These are phyloP conservation scores for Apolygus lucorum DNA, from an alignment of 1,140 invertebrate genomes.

Conservation along the genomic window DNA sequence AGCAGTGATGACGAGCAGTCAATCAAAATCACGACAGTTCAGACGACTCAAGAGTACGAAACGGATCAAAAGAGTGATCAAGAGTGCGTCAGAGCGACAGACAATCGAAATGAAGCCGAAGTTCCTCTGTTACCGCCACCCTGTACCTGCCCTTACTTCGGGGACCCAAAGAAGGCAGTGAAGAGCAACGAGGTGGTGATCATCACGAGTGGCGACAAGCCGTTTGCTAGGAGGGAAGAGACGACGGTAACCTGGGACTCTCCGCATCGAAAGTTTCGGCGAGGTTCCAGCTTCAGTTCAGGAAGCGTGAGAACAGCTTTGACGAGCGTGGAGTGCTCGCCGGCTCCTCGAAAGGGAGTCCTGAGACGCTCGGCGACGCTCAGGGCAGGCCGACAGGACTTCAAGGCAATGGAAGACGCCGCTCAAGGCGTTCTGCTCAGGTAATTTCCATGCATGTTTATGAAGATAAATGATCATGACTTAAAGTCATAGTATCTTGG, in stretches of 20 bases:
- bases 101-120: conserved; percentile 34
- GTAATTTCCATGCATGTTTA: too few relatives aligned
- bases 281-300: conserved; percentile 27
- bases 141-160: conserved; percentile 69
- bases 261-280: conserved; percentile 17
- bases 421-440: conserved; percentile 23
- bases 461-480: too few relatives aligned
- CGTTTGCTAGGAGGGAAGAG: conserved; percentile 16
- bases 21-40: conserved; percentile 19
- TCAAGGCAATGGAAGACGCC: conserved; percentile 28
- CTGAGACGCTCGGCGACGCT: conserved; percentile 47
- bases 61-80: neutral
- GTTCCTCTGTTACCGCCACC: conserved; percentile 50
- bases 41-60: conserved; percentile 24
- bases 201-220: conserved; percentile 26
- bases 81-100: conserved; percentile 30
- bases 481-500: too few relatives aligned
- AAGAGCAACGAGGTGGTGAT: conserved; percentile 32
- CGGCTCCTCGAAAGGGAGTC: conserved; percentile 32
- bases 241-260: conserved; percentile 31
- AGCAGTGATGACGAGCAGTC: conserved; percentile 25
- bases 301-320: conserved; percentile 27
- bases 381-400: conserved; percentile 32
- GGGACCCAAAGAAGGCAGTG: conserved; percentile 41
- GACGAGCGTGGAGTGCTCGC: conserved; percentile 4